A percentile compares a stretch with the other conserved stretches of the same genome.
These are phyloP conservation scores for Pterois miles DNA, from an alignment of 2,797 vertebrate genomes.

Conservation along the genomic window DNA sequence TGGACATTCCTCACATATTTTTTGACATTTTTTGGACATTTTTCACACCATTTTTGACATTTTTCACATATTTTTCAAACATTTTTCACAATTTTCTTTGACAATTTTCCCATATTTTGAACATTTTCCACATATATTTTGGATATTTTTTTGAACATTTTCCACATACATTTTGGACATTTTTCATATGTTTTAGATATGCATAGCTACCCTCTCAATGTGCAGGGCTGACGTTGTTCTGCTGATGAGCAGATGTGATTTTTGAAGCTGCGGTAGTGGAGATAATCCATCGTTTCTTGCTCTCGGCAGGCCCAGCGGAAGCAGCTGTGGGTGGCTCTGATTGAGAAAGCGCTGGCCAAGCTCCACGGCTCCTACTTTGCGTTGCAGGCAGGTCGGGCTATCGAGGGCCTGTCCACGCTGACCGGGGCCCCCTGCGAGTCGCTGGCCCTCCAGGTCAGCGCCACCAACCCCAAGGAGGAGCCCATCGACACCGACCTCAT, in stretches of 20 bases:
- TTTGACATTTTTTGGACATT: too few species aligned
- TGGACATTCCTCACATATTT: too few species aligned
- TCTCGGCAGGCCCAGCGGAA: constrained; percentile 90
- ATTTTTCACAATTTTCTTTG: too few species aligned
- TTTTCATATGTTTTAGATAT: too few species aligned
- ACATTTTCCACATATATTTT: too few species aligned
- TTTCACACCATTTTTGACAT: too few species aligned
- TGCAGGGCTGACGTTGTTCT: background rate
- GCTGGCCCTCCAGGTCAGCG: constrained; percentile 94
- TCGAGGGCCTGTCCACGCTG: constrained; percentile 94
- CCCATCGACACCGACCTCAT: constrained; percentile 96
- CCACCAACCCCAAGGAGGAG: constrained; percentile 95
- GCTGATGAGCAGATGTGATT: background rate
- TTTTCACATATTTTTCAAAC: too few species aligned
- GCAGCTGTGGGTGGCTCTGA: constrained; percentile 96
- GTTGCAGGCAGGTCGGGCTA: constrained; percentile 93
- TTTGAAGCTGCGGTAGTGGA: background rate
- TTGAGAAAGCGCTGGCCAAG: constrained; percentile 95
- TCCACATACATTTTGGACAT: too few species aligned
- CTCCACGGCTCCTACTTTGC: constrained; percentile 96
- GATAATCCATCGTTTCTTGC: background rate
- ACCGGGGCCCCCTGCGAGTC: constrained; percentile 96
- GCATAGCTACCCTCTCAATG: too few species aligned
- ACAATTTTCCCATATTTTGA: too few species aligned
- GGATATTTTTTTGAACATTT: too few species aligned